These are phyloP conservation scores for Uromys caudimaculatus DNA, from an alignment of 2,797 vertebrate genomes.

Conservation along the genomic window DNA sequence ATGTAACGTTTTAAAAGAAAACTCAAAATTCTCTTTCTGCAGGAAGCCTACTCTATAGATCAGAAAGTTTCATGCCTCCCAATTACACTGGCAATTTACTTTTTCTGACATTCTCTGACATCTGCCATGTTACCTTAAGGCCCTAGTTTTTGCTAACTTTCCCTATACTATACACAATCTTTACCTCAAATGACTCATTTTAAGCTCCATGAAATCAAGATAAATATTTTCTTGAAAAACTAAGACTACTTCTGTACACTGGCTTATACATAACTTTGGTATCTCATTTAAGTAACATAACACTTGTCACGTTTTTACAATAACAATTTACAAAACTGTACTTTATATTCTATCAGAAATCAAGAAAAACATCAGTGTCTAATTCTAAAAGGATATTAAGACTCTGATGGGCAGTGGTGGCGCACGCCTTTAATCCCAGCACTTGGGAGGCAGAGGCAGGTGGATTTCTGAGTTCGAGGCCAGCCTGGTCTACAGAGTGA, in stretches of 20 bases:
- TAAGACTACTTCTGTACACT: constrained; percentile 30
- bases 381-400: constrained; percentile 42
- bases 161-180: not conserved
- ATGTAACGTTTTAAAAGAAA: not conserved
- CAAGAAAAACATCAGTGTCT: constrained; percentile 26
- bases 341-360: constrained; percentile 57
- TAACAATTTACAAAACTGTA: constrained; percentile 42
- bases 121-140: constrained; percentile 7
- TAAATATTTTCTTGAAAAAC: constrained; percentile 38
- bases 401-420: too few species aligned
- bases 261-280: not conserved
- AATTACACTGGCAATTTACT: constrained; percentile 51
- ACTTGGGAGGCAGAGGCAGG: too few species aligned
- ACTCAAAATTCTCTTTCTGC: not conserved
- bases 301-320: constrained; percentile 47
- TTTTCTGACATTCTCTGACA: constrained; percentile 19
- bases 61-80: not conserved
- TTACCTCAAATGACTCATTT: constrained; percentile 39
- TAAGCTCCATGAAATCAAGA: constrained; percentile 47
- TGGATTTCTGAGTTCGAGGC: too few species aligned
- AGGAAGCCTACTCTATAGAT: not conserved
- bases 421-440: too few species aligned
- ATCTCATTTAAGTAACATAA: constrained; percentile 35
- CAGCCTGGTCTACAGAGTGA: too few species aligned
- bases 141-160: constrained; percentile 51